Base-by-base conservation (phyloP, 2,888 invertebrate species). In the Tiphia femorata region DNA sequence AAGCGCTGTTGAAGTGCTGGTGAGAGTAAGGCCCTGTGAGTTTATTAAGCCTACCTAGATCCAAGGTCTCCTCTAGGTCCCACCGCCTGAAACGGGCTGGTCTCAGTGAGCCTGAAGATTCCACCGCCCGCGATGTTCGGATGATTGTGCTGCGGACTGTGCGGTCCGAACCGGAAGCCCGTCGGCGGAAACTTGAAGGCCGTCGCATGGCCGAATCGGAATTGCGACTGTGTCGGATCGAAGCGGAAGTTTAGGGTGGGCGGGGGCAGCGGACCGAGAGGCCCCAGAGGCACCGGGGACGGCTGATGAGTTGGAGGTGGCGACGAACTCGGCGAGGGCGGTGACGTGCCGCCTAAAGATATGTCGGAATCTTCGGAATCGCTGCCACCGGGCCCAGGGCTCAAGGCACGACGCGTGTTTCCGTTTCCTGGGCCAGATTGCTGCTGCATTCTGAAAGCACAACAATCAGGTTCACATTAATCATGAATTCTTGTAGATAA, bases 311-410 rank as follows among this genome's bases (percentile, higher is more conserved):
- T 70, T 21, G 80, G 67, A 17, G 78, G 81, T 4, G 82, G 81
- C 7, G 83, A 78, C 16, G 80, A 79, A 48, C 78, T 79, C 7
- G 83, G 82, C 19, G 83, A 82, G 4, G 79, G 78, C 1, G 82
- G 82, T 21, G 83, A 83, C 17, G 81, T 81, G 8, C 82, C 82
- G 2, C 82, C 83, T 10, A 83, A 67, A 17, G 83, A 83, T 49
- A 83, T 83, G 50, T 83, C 83, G 14, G 83, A 83, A 21, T 83
- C 83, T 30, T 83, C 83, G 23, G 79, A 77, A 52, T 83, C 83
- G 50, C 79, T 80, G 4, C 70, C 82, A 1, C 83, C 82, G 0
- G 82, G 75, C 21, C 79, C 80, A 1, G 83, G 83, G 51, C 83
- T 83, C 53, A 82, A 50, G 1, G 76, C 55, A 27, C 83, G 75